phyloP scores from a whole-genome alignment of 1,140 invertebrate genomes.

The Listronotus bonariensis region DNA sequence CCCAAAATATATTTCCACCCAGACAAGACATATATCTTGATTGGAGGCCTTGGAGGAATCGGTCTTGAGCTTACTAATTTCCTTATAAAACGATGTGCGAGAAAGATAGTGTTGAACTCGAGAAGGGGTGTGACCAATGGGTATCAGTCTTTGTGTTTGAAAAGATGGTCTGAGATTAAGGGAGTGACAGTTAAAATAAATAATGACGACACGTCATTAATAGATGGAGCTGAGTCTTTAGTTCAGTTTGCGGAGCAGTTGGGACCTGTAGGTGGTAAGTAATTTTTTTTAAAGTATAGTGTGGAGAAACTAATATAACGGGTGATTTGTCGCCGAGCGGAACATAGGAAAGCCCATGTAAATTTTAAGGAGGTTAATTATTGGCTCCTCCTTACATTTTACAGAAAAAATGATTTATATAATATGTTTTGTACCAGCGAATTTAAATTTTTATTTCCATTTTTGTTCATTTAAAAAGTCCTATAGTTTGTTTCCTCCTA shows the following conservation, averaged over 20 bases:
- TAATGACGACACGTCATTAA: slow-evolving; percentile 66
- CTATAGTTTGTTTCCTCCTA: neutral
- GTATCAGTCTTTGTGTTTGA: slow-evolving; percentile 81
- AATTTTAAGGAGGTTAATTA: too few relatives aligned
- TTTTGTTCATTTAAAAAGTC: too few relatives aligned
- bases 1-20: slow-evolving; percentile 85
- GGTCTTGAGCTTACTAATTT: slow-evolving; percentile 92
- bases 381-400: too few relatives aligned
- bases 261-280: slow-evolving; percentile 79
- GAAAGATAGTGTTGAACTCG: slow-evolving; percentile 84
- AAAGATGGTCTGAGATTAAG: slow-evolving; percentile 68
- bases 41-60: slow-evolving; percentile 91
- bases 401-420: too few relatives aligned
- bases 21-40: slow-evolving; percentile 83
- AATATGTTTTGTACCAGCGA: too few relatives aligned
- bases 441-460: too few relatives aligned
- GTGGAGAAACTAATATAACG: too few relatives aligned
- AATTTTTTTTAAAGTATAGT: too few relatives aligned
- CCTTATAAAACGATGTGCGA: slow-evolving; percentile 83
- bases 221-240: slow-evolving; percentile 71
- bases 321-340: too few relatives aligned
- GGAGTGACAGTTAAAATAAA: slow-evolving; percentile 76
- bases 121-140: slow-evolving; percentile 83
- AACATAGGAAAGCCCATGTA: too few relatives aligned
- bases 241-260: slow-evolving; percentile 70